phyloP scores from a whole-genome alignment of 2,888 invertebrate species.

The Microctonus hyperodae region DNA sequence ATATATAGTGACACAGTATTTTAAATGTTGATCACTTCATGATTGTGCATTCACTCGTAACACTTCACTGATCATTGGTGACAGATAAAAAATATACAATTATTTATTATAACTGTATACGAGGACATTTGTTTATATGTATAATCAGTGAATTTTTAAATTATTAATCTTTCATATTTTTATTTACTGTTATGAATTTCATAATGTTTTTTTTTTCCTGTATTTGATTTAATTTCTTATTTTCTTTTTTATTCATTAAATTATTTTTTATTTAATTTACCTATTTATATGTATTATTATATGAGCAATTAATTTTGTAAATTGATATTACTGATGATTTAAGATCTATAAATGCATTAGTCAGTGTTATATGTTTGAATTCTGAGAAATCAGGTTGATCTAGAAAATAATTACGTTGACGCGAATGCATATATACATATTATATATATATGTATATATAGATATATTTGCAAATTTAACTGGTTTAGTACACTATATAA shows the following conservation, averaged over 20 bases:
- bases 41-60: neutral
- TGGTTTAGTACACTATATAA: slow-evolving; percentile 24
- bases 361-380: slow-evolving; percentile 24
- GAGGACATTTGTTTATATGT: slow-evolving; percentile 17
- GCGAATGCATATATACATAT: slow-evolving; percentile 5
- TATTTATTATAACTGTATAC: neutral
- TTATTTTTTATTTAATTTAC: neutral
- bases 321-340: neutral
- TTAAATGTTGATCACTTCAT: neutral
- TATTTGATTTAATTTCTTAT: neutral
- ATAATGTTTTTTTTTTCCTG: neutral
- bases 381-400: slow-evolving; percentile 37
- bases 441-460: neutral
- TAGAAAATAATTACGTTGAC: slow-evolving; percentile 40
- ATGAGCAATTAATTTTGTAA: neutral
- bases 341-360: slow-evolving; percentile 30
- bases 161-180: neutral
- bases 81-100: neutral
- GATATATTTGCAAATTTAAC: slow-evolving; percentile 27
- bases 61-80: neutral
- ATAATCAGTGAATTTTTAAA: neutral
- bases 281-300: neutral
- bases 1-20: neutral
- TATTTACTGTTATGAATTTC: too few relatives aligned
- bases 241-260: too few relatives aligned